Evolutionary conservation across 2,113 vertebrate genomes (phyloP).

Genomic region (Oryzias javanicus): DNA sequence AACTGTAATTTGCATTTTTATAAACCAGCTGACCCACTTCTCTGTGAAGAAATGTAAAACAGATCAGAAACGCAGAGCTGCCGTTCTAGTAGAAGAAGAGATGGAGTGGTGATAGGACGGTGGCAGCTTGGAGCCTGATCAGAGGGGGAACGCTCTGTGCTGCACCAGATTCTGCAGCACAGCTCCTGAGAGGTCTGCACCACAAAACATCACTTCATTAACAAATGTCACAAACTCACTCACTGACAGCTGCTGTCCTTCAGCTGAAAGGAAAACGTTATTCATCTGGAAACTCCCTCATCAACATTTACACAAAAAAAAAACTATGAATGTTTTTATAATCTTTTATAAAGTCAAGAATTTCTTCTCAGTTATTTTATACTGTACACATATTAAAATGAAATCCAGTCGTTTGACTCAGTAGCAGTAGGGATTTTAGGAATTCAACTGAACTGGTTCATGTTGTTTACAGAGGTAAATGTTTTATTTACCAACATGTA

Average conservation of each 20-base stretch:
- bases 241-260: too few relatives aligned
- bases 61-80: constrained; percentile 8
- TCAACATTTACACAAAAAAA: too few relatives aligned
- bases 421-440: constrained; percentile 1
- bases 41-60: constrained; percentile 40
- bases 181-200: too few relatives aligned
- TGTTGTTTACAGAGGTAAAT: constrained; percentile 39
- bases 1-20: constrained; percentile 34
- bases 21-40: constrained; percentile 46
- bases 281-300: too few relatives aligned
- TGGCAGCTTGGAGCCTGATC: not conserved
- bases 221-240: too few relatives aligned
- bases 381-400: not conserved
- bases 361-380: not conserved
- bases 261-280: too few relatives aligned
- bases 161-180: too few relatives aligned
- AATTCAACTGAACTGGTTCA: constrained; percentile 58
- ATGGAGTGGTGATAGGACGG: not conserved
- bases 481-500: constrained; percentile 65
- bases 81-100: constrained; percentile 6
- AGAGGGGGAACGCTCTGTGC: too few relatives aligned
- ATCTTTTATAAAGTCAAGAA: too few relatives aligned
- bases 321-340: too few relatives aligned
- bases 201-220: too few relatives aligned
- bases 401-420: not conserved